Base-by-base conservation (phyloP, 2,888 invertebrate species). In the Lacanobia oleracea region DNA sequence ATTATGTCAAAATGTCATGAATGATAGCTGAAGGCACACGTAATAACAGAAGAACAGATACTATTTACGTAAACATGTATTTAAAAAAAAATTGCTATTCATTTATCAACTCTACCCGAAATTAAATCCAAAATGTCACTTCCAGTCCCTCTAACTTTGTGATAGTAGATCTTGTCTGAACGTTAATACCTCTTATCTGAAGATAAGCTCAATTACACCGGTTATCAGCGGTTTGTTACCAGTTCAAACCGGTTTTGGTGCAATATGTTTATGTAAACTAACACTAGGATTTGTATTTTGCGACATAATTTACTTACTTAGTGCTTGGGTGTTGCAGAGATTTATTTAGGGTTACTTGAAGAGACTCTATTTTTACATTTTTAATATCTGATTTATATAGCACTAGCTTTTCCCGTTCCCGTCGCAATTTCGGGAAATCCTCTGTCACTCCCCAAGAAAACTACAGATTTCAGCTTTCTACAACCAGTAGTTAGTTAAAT, bases 201-300 rank as follows among this genome's bases (percentile, higher is more conserved):
- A 86, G 82, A 86, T 85, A 86, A 85, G 87, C 87, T 82, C 82
- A 83, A 83, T 85, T 85, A 86, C 79, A 73, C 79, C 60, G 76
- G 77, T 85, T 82, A 86, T 81, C 85, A 85, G 85, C 77, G 87
- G 87, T 82, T 84, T 81, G 83, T 79, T 82, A 72, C 75, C 69
- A 61, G 71, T 74, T 81, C 18, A 61, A 76, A 72, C 63, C 21
- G 54, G 77, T 75, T 81, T 71, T 63, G 14, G 57, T 63, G 76
- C 71, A 68, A 61, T 56, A 72, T 75, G 67, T 64, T 77, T 65
- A 48, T 54, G 62, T 67, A 12, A 56, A 79, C 66, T 51, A 56
- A 67, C 66, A 45, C 37, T 75, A 57, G 21, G 53, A 59, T 57
- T 60, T 40, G 45, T 56, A 27, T 53, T 45, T 65, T 57, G 54